Evolutionary conservation across 2,797 vertebrate genomes (phyloP).

Genomic region (Pantherophis vulpinus): DNA sequence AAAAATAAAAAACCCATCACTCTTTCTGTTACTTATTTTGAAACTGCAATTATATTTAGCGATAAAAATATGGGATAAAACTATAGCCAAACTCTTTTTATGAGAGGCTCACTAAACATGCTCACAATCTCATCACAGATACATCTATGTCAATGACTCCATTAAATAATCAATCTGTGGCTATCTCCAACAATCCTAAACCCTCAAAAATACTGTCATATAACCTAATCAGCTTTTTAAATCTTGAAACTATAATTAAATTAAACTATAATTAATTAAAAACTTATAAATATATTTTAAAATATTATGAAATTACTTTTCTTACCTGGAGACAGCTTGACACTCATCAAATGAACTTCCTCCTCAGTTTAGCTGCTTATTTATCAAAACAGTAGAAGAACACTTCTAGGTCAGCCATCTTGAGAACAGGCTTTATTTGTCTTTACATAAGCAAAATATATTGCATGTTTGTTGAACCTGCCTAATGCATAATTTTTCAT

Average conservation of each 20-base stretch:
- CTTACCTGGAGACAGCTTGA: conserved; percentile 70
- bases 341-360: conserved; percentile 64
- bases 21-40: background rate
- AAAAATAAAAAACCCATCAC: background rate
- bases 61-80: background rate
- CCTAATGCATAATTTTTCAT: conserved; percentile 47
- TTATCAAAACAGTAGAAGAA: conserved; percentile 58
- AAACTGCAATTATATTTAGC: background rate
- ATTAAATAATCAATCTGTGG: background rate
- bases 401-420: conserved; percentile 70
- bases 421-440: conserved; percentile 59
- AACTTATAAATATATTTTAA: conserved; percentile 1
- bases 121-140: background rate
- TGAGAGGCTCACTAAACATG: background rate
- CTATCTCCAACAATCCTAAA: background rate
- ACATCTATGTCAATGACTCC: background rate
- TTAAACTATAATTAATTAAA: background rate
- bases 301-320: conserved; percentile 50
- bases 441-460: conserved; percentile 51
- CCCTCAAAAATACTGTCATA: background rate
- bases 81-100: background rate
- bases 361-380: conserved; percentile 67
- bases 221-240: background rate
- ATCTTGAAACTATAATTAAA: background rate
- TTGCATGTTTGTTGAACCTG: conserved; percentile 47